These are phyloP conservation scores for Typhlomys cinereus DNA, from an alignment of 2,113 vertebrate genomes.

Conservation along the genomic window DNA sequence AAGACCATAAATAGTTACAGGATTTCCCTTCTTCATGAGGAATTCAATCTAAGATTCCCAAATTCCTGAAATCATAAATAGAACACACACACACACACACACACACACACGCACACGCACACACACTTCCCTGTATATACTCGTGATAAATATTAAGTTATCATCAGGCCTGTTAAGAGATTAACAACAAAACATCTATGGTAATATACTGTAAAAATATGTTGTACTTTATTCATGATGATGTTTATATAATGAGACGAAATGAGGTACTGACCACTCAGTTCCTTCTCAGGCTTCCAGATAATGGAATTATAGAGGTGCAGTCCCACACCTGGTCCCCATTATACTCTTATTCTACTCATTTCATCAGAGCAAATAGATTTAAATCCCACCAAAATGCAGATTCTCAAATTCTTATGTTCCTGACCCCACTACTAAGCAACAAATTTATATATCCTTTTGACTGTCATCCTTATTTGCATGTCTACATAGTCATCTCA, in stretches of 20 bases:
- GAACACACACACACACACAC: too few species aligned
- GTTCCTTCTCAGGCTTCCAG: background rate
- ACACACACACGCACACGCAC: too few species aligned
- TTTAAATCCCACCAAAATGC: background rate
- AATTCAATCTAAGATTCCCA: background rate
- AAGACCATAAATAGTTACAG: background rate
- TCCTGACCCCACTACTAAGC: background rate
- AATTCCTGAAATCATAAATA: background rate
- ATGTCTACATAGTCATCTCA: background rate
- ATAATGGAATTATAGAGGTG: background rate
- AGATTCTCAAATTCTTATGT: background rate
- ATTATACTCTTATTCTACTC: background rate
- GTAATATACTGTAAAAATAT: background rate
- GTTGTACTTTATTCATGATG: background rate
- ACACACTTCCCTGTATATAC: too few species aligned
- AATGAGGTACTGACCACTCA: too few species aligned
- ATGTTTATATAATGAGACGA: background rate
- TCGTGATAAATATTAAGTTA: background rate
- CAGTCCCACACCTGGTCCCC: background rate
- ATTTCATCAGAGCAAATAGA: background rate
- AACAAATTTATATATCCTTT: background rate
- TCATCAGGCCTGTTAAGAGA: background rate
- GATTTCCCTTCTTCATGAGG: background rate
- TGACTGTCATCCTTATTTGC: background rate
- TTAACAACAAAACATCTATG: background rate